These are phyloP conservation scores for Tragelaphus imberbis DNA, from an alignment of 2,113 vertebrate species.

Conservation along the genomic window DNA sequence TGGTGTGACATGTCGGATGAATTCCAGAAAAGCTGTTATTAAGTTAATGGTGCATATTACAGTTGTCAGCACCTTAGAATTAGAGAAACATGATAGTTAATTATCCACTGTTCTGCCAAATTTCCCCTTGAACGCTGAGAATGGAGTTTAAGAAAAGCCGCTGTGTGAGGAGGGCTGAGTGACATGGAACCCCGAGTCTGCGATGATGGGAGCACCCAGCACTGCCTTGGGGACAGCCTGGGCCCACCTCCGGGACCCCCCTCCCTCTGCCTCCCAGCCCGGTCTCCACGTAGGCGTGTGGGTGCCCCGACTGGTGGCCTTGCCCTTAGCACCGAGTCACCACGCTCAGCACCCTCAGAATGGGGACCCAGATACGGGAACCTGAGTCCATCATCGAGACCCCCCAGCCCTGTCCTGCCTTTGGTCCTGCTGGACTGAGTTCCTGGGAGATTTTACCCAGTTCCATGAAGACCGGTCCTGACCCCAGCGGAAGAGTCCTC, in stretches of 20 bases:
- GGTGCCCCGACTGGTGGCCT: rapidly evolving
- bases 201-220: rapidly evolving
- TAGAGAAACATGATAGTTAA: neutral
- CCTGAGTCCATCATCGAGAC: rapidly evolving
- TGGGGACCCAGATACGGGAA: rapidly evolving
- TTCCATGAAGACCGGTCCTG: neutral
- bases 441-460: neutral
- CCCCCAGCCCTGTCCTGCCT: rapidly evolving
- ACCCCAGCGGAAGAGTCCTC: neutral
- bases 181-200: rapidly evolving
- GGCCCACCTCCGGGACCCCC: rapidly evolving
- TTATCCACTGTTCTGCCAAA: neutral
- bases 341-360: rapidly evolving
- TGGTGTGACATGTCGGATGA: neutral
- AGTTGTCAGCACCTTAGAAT: neutral
- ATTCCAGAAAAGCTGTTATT: neutral
- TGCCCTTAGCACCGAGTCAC: neutral
- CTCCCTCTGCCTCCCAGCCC: neutral
- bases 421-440: rapidly evolving
- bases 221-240: rapidly evolving
- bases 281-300: rapidly evolving
- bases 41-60: neutral
- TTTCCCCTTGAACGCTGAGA: neutral
- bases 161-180: rapidly evolving
- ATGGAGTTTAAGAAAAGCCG: neutral